Evolutionary conservation across 2,888 invertebrate genomes (phyloP), one percentile per base, ranked within the genome.

Genomic region (Sminthurides aquaticus): DNA sequence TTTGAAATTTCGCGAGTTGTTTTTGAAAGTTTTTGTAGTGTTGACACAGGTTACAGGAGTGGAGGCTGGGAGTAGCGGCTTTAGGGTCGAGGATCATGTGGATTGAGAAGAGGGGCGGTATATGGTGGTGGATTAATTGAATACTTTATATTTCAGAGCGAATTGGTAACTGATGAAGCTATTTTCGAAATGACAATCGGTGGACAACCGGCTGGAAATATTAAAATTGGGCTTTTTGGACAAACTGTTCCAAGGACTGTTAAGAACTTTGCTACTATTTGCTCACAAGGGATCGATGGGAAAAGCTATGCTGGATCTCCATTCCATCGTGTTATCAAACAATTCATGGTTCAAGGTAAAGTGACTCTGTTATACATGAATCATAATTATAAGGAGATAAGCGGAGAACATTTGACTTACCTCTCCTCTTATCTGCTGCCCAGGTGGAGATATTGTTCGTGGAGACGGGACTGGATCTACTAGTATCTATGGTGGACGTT

Each of bases 331-430:
- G 87, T 95, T 64, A 88, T 96, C 72, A 86, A 88, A 78, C 85
- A 90, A 72, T 94, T 95, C 78, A 90, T 95, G 86, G 86, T 96
- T 75, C 94, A 95, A 85, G 94, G 91, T 90, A 76, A 75, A 75
- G 0, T n/a, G 22, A 54, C 69, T 72, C 76, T 54, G 22, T 57
- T 57, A 11, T 18, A 3, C 5, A 29, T n/a, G n/a, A 28, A 57
- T 20, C 55, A 24, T 18, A 29, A 26, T 11, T 29, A 20, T 11
- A 25, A 24, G 25, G 11, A 11, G 5, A 11, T 24, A 57, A 26
- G 11, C 11, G 27, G 11, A 26, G 57, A 18, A 57, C 5, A 18
- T 52, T 52, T 3, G 29, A 58, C 22, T 52, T 11, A 34, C 2
- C 20, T 56, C 55, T 59, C 49, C 49, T 65, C 43, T 5, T 57